A percentile compares a stretch with the other conserved stretches of the same genome.
phyloP scores from a whole-genome alignment of 2,113 vertebrate genomes.

The Trinectes maculatus region DNA sequence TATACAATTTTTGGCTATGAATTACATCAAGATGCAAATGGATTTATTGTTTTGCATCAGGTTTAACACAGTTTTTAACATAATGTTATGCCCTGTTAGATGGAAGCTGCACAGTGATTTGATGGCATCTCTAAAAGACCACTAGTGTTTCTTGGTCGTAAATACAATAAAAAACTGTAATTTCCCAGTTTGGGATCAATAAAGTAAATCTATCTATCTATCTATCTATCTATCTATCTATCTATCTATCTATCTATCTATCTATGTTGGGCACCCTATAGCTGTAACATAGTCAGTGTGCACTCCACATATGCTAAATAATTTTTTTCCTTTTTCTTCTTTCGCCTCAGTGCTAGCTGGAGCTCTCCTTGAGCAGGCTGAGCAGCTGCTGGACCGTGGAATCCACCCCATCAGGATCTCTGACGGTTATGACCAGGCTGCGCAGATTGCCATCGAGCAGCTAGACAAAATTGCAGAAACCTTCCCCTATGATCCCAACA shows the following conservation, averaged over 20 bases:
- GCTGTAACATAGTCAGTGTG: not conserved
- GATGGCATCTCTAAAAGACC: not conserved
- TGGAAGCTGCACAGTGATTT: not conserved
- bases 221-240: too few species aligned
- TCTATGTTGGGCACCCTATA: not conserved
- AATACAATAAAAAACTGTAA: too few species aligned
- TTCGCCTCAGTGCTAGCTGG: slow-evolving; percentile 89
- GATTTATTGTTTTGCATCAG: not conserved
- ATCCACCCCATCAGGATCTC: slow-evolving; percentile 97
- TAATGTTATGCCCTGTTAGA: not conserved
- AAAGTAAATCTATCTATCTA: too few species aligned
- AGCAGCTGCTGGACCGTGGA: slow-evolving; percentile 92
- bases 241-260: too few species aligned
- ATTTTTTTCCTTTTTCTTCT: not conserved
- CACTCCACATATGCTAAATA: not conserved
- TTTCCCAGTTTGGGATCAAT: too few species aligned
- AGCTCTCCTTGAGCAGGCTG: slow-evolving; percentile 92
- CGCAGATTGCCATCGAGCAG: slow-evolving; percentile 88
- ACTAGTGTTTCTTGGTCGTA: not conserved
- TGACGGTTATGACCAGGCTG: slow-evolving; percentile 95
- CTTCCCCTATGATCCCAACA: slow-evolving; percentile 87
- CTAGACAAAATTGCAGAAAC: slow-evolving; percentile 94
- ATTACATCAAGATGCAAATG: not conserved
- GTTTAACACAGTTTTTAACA: not conserved
- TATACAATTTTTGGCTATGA: not conserved